These are phyloP conservation scores for Sprattus sprattus DNA, from an alignment of 2,113 vertebrate genomes.

Conservation along the genomic window DNA sequence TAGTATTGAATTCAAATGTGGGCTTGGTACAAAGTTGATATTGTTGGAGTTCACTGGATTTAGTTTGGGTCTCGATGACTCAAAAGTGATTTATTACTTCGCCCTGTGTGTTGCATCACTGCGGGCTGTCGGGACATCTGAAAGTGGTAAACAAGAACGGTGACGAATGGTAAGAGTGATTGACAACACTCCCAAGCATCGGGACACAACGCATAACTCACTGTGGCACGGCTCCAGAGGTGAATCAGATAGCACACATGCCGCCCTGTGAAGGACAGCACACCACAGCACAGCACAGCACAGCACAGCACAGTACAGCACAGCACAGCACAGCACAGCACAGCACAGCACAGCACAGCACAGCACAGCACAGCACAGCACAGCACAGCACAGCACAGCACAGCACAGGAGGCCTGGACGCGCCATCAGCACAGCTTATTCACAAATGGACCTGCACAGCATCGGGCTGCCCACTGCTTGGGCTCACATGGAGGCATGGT, in stretches of 20 bases:
- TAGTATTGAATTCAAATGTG: not conserved
- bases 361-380: not conserved
- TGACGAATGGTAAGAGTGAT: not conserved
- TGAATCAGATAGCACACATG: not conserved
- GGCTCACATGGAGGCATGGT: not conserved
- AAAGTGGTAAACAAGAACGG: not conserved
- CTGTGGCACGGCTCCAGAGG: not conserved
- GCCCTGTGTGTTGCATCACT: not conserved
- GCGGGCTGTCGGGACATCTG: not conserved
- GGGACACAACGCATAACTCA: not conserved
- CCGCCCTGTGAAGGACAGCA: not conserved
- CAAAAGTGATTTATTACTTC: not conserved
- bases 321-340: not conserved
- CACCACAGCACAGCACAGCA: not conserved
- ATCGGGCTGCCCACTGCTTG: not conserved
- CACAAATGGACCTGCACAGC: not conserved
- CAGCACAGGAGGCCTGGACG: not conserved
- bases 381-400: not conserved
- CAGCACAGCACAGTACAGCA: not conserved
- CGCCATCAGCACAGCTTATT: not conserved
- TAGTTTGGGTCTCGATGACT: not conserved
- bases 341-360: no score
- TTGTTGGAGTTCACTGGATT: not conserved
- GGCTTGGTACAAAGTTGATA: not conserved
- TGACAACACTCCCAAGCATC: not conserved